Percentiles rank a stretch among this genome's conserved stretches.
Conservation (phyloP, 2,113 vertebrate species). For the Camelus dromedarius region DNA sequence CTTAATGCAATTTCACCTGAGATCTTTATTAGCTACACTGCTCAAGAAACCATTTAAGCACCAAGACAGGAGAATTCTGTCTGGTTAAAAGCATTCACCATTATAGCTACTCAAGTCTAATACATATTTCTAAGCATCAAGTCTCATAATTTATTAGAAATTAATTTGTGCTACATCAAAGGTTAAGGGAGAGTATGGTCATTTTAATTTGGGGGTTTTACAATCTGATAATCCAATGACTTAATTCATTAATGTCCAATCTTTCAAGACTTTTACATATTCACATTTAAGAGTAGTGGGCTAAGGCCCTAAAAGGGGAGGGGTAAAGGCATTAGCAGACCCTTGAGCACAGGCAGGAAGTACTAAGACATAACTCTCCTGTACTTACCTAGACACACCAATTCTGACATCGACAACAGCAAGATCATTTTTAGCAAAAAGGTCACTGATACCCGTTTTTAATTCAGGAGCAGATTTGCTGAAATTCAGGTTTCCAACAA, state of each 20-base stretch:
- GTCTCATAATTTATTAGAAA: neutral
- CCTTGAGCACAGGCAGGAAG: neutral
- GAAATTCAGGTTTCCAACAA: constrained; percentile 92
- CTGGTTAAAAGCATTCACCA: neutral
- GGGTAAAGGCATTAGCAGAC: neutral
- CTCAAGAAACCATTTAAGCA: neutral
- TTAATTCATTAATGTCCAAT: neutral
- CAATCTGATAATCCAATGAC: neutral
- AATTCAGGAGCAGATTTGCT: constrained; percentile 93
- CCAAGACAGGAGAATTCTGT: neutral
- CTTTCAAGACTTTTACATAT: neutral
- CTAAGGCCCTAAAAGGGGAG: neutral
- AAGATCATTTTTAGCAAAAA: constrained; percentile 94
- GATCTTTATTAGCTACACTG: neutral
- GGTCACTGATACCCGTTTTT: constrained; percentile 89
- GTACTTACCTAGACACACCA: constrained; percentile 92
- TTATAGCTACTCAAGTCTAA: neutral
- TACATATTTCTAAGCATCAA: neutral
- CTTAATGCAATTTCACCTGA: neutral
- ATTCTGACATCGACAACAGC: constrained; percentile 92
- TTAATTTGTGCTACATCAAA: neutral
- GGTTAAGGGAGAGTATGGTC: neutral
- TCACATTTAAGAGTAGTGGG: neutral
- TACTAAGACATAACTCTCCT: neutral
- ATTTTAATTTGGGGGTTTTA: neutral